These are phyloP conservation scores for Acleris holmiana DNA, from an alignment of 2,888 invertebrate genomes.

Conservation along the genomic window DNA sequence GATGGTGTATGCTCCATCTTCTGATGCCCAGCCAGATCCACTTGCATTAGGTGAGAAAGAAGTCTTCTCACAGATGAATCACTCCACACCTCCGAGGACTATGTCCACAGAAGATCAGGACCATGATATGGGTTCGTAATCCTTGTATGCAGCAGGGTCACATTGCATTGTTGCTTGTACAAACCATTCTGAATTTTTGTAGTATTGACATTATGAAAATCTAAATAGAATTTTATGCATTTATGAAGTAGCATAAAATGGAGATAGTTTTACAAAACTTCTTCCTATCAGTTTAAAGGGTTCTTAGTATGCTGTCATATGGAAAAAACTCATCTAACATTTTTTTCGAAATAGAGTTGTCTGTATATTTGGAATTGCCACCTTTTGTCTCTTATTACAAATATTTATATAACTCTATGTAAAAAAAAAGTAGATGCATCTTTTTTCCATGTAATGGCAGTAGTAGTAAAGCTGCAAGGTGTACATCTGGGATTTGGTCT, in stretches of 20 bases:
- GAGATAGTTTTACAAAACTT: background rate
- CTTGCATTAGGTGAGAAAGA: slow-evolving; percentile 78
- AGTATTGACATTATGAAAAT: slow-evolving; percentile 1
- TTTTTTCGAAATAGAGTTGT: too few species aligned
- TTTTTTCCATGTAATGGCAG: too few species aligned
- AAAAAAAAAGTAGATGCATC: too few species aligned
- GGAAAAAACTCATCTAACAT: too few species aligned
- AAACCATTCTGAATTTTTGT: slow-evolving; percentile 10
- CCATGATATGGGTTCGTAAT: slow-evolving; percentile 75
- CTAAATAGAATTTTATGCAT: slow-evolving; percentile 11
- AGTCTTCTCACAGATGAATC: slow-evolving; percentile 77
- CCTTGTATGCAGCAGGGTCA: slow-evolving; percentile 54
- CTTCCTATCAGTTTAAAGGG: too few species aligned
- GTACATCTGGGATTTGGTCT: too few species aligned
- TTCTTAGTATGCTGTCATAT: too few species aligned
- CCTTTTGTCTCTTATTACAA: too few species aligned
- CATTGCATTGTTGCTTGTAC: slow-evolving; percentile 14
- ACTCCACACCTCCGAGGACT: slow-evolving; percentile 67
- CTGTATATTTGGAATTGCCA: too few species aligned
- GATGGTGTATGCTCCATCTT: slow-evolving; percentile 75
- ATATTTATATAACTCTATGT: too few species aligned
- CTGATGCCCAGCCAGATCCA: slow-evolving; percentile 73
- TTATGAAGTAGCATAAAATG: slow-evolving; percentile 5
- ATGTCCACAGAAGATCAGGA: slow-evolving; percentile 75
- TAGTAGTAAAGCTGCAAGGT: too few species aligned